Evolutionary conservation across 2,888 invertebrate genomes (phyloP).

Genomic region (Ormyrus nitidulus): DNA sequence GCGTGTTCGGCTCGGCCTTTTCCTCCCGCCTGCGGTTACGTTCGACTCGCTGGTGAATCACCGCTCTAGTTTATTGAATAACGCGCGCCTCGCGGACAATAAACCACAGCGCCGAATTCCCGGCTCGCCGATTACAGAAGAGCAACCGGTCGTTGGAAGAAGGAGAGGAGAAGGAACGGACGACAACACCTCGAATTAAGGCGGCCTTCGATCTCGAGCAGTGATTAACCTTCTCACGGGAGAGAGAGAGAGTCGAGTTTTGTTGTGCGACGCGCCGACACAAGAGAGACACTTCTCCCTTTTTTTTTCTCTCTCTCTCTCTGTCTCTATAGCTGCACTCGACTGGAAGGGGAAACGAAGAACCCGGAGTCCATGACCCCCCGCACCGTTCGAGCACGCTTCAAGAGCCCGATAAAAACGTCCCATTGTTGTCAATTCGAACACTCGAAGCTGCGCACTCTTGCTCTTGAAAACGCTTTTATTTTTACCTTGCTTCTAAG

Average conservation of each 20-base stretch:
- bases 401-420: constrained; percentile 9
- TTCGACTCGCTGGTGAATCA: too few relatives aligned
- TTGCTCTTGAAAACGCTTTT: too few relatives aligned
- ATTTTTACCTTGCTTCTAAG: too few relatives aligned
- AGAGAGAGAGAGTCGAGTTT: not conserved
- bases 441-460: not conserved
- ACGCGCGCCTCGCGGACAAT: not conserved
- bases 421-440: not conserved
- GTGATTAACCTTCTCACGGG: constrained; percentile 36
- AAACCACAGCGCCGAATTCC: not conserved
- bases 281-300: not conserved
- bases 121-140: too few relatives aligned
- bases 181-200: not conserved
- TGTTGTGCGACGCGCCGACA: not conserved
- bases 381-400: not conserved
- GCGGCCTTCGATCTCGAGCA: constrained; percentile 27
- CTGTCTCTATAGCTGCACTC: not conserved
- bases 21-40: not conserved
- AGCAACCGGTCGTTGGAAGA: not conserved
- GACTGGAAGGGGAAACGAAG: not conserved
- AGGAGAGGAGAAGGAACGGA: not conserved
- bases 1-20: not conserved
- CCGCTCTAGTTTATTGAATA: not conserved
- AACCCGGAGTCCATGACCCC: constrained; percentile 28
- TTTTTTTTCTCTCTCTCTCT: too few relatives aligned